A percentile compares a stretch with the other conserved stretches of the same genome.
phyloP scores from a whole-genome alignment of 2,888 invertebrate species.

The Nesidiocoris tenuis region DNA sequence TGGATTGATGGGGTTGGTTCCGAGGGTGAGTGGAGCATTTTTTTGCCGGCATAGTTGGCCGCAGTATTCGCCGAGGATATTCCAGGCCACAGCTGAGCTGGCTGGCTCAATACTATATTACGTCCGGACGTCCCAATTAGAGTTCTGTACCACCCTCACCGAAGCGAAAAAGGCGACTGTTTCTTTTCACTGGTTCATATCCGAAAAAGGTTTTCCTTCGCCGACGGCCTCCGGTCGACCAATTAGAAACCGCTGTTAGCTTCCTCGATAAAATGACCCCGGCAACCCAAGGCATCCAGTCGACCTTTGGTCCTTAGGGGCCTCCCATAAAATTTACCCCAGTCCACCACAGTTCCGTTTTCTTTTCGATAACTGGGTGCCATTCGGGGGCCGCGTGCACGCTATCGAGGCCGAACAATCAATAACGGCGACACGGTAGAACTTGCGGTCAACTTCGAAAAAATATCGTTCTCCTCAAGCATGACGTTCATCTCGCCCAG shows the following conservation, averaged over 20 bases:
- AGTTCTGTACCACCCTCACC: background rate
- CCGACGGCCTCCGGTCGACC: background rate
- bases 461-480: background rate
- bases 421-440: background rate
- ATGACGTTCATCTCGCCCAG: too few species aligned
- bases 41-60: background rate
- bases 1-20: background rate
- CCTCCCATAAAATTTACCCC: background rate
- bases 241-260: background rate
- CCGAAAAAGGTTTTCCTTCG: background rate
- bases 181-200: background rate
- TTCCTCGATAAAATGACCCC: background rate
- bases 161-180: background rate
- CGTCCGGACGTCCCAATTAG: background rate
- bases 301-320: background rate
- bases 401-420: background rate
- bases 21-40: background rate
- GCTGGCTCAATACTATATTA: background rate
- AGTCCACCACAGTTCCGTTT: background rate
- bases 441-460: background rate
- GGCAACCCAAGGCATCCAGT: background rate
- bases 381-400: background rate
- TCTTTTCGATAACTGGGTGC: background rate
- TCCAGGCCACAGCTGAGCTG: background rate
- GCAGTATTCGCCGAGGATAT: background rate